phyloP scores from a whole-genome alignment of 1,140 invertebrate genomes.

The Diploscapter pachys region DNA sequence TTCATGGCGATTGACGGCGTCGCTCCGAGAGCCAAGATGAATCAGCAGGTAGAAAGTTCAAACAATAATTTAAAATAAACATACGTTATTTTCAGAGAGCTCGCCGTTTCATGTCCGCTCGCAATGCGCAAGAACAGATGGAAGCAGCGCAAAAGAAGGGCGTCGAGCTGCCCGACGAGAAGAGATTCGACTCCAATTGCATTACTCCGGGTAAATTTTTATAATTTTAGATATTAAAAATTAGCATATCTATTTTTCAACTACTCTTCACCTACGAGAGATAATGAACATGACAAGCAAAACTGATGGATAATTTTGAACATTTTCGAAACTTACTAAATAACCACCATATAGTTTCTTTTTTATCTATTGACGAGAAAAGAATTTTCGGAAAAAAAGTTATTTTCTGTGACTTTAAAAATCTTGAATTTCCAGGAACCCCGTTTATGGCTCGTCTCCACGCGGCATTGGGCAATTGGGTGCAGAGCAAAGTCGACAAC shows the following conservation, averaged over 20 bases:
- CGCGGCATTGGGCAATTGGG: constrained; percentile 80
- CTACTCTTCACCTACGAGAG: too few relatives aligned
- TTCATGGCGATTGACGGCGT: constrained; percentile 99
- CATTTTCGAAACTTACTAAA: too few relatives aligned
- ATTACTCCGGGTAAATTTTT: constrained; percentile 77
- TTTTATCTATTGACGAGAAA: too few relatives aligned
- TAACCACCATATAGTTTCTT: too few relatives aligned
- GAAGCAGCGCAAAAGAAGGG: constrained; percentile 74
- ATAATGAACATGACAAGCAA: too few relatives aligned
- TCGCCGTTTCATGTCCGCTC: constrained; percentile 60
- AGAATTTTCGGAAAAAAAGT: too few relatives aligned
- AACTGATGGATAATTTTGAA: too few relatives aligned
- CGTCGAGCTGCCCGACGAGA: constrained; percentile 70
- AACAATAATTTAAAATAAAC: too few relatives aligned
- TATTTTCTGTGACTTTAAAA: too few relatives aligned
- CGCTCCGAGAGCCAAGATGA: constrained; percentile 73
- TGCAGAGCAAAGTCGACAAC: constrained; percentile 78
- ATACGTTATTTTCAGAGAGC: too few relatives aligned
- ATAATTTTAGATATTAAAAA: too few relatives aligned
- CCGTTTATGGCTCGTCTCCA: constrained; percentile 71
- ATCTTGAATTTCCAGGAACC: constrained; percentile 53
- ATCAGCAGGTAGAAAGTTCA: constrained; percentile 86
- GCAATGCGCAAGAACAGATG: constrained; percentile 76
- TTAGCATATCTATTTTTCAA: too few relatives aligned
- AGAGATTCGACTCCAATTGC: constrained; percentile 92